These are phyloP conservation scores for Mactra quadrangularis DNA, from an alignment of 1,140 invertebrate species.

Conservation along the genomic window DNA sequence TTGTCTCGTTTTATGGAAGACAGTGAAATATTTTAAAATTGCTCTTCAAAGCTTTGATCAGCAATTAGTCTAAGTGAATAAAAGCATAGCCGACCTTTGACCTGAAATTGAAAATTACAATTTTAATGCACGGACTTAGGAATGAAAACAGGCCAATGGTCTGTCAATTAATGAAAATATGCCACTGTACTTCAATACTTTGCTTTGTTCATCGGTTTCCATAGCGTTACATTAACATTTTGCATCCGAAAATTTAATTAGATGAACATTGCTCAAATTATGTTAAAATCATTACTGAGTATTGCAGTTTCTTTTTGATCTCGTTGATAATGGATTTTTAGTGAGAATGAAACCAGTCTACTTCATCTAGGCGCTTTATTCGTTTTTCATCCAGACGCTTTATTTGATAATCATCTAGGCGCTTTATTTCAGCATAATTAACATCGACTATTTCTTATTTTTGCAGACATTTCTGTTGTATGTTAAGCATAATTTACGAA, in stretches of 20 bases:
- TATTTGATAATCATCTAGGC: constrained; percentile 43
- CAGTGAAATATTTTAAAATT: constrained; percentile 38
- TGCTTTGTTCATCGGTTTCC: background rate
- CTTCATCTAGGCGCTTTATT: constrained; percentile 32
- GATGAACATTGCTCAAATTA: constrained; percentile 43
- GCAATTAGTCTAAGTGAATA: constrained; percentile 22
- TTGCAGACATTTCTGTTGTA: constrained; percentile 38
- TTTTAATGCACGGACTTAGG: constrained; percentile 21
- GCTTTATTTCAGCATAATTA: constrained; percentile 46
- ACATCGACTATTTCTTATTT: constrained; percentile 28
- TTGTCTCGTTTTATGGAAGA: background rate
- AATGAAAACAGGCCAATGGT: constrained; percentile 35
- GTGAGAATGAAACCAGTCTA: constrained; percentile 45
- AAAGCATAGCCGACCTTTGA: constrained; percentile 38
- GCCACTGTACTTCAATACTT: background rate
- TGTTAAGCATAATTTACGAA: constrained; percentile 34
- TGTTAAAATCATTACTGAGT: constrained; percentile 42
- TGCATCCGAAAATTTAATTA: constrained; percentile 51
- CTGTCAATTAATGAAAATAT: constrained; percentile 20
- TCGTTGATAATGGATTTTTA: constrained; percentile 33
- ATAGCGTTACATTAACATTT: constrained; percentile 5
- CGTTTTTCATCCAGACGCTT: constrained; percentile 36
- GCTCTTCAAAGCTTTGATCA: constrained; percentile 51
- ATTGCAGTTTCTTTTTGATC: constrained; percentile 40
- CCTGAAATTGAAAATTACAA: constrained; percentile 13